Conservation (phyloP, 2,113 vertebrate species). For the Peromyscus leucopus region DNA sequence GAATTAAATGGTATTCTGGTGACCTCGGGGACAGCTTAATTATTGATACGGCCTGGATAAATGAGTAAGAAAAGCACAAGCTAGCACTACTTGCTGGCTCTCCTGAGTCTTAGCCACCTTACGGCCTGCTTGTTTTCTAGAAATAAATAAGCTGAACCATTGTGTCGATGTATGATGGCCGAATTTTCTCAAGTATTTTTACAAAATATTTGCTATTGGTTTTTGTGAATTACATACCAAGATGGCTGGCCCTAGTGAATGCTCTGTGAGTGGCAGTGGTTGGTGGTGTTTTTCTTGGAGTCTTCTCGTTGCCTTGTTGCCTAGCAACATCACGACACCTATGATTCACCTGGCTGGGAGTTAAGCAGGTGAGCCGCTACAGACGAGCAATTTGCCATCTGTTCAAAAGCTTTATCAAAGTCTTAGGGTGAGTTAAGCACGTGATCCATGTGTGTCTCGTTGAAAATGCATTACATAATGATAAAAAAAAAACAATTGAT, state of each 20-base stretch:
- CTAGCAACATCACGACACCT: neutral
- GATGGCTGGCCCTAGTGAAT: neutral
- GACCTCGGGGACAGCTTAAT: constrained; percentile 68
- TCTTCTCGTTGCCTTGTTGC: neutral
- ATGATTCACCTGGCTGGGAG: neutral
- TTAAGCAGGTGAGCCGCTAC: neutral
- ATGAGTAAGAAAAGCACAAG: constrained; percentile 50
- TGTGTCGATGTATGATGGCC: neutral
- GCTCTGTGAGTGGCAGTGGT: neutral
- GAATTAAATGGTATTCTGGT: constrained; percentile 75
- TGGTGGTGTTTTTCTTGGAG: neutral
- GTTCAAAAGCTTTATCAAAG: constrained; percentile 35
- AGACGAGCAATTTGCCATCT: neutral
- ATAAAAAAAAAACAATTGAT: neutral
- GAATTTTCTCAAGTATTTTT: constrained; percentile 54
- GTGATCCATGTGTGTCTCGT: neutral
- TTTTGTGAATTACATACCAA: constrained; percentile 1
- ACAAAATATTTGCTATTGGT: constrained; percentile 40
- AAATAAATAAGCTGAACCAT: constrained; percentile 45
- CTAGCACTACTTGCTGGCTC: neutral
- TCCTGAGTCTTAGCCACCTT: constrained; percentile 37
- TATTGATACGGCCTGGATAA: constrained; percentile 72
- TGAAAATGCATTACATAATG: constrained; percentile 4
- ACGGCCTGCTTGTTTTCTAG: constrained; percentile 14
- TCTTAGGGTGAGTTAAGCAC: constrained; percentile 26